Conservation (phyloP, 2,888 invertebrate species). For the Latheticus oryzae region DNA sequence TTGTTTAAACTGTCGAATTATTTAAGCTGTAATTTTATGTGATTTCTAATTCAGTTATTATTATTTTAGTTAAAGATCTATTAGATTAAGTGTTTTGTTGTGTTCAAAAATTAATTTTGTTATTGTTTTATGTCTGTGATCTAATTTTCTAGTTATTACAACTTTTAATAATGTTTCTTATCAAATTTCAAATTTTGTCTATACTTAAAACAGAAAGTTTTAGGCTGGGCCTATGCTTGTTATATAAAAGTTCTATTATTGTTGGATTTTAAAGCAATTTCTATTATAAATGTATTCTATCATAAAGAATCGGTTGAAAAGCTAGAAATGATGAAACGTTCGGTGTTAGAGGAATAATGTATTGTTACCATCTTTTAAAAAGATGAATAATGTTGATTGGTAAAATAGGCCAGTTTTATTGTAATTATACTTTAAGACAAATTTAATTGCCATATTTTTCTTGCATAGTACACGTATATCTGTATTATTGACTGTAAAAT, state of each 20-base stretch:
- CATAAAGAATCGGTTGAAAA: constrained; percentile 22
- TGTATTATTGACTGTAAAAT: constrained; percentile 45
- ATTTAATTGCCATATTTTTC: constrained; percentile 42
- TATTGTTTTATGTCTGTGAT: constrained; percentile 51
- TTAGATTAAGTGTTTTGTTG: too few relatives aligned
- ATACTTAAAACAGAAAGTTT: constrained; percentile 31
- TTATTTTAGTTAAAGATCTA: constrained; percentile 16
- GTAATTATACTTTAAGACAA: constrained; percentile 37
- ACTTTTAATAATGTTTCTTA: constrained; percentile 20
- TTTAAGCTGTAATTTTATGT: constrained; percentile 36
- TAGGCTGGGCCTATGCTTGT: constrained; percentile 51
- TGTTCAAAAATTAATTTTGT: constrained; percentile 33
- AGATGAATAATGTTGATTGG: constrained; percentile 29
- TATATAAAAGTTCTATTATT: constrained; percentile 48
- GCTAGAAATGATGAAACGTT: constrained; percentile 20
- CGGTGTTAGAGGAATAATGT: constrained; percentile 15
- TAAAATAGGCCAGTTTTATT: constrained; percentile 42
- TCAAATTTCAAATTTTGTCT: constrained; percentile 3
- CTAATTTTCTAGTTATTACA: constrained; percentile 50
- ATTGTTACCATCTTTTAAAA: constrained; percentile 23
- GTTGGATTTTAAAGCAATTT: constrained; percentile 46
- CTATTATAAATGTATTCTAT: constrained; percentile 44
- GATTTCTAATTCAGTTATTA: constrained; percentile 32
- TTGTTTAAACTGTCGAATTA: constrained; percentile 28
- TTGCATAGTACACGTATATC: constrained; percentile 44